Base-by-base conservation (phyloP, 2,113 vertebrate species). In the Lathamus discolor region DNA sequence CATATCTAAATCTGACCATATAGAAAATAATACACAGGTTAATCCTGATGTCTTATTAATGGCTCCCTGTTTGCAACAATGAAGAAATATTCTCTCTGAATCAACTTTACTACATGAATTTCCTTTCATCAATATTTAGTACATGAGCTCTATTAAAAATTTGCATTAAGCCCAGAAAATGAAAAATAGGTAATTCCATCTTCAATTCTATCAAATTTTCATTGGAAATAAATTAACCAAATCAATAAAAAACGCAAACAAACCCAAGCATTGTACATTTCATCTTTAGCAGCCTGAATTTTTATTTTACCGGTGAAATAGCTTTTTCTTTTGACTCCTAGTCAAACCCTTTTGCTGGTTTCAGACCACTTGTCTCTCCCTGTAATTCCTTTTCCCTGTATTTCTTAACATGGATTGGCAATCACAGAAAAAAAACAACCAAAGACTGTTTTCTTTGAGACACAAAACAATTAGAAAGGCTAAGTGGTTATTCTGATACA, bases 71-170 rank as follows among this genome's bases (percentile, higher is more conserved):
- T 83, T 44, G 22, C 57, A 88, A 23, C 9, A 85, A 68, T 82
- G 39, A 94, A 95, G 86, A 62, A 39, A 90, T 62, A 74, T 94
- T 77, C 91, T 44, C 41, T 57, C 66, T 73, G 80, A 93, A 96
- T 91, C 88, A 97, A 55, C 61, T 76, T 82, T 96, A 90, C 67
- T 66, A 27, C 70, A 67, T 31, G 33, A 94, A 94, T 63, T 87
- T 89, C 49, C 31, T 55, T 84, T 85, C 72, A 88, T 94, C 88
- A 48, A 79, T 92, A 96, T 95, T 97, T 97, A 96, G 95, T 91
- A 90, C 35, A 62, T 28, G 22, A 76, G 49, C 59, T 94, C 68
- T 89, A 92, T 83, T 77, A 94, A 88, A 94, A 81, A 44, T 63
- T 63, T 89, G 27, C 39, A 86, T 62, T 85, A 91, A 25, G 41